A percentile compares a stretch with the other conserved stretches of the same genome.
Evolutionary conservation across 2,797 vertebrate species (phyloP).

Genomic region (Molossus alvarezi): DNA sequence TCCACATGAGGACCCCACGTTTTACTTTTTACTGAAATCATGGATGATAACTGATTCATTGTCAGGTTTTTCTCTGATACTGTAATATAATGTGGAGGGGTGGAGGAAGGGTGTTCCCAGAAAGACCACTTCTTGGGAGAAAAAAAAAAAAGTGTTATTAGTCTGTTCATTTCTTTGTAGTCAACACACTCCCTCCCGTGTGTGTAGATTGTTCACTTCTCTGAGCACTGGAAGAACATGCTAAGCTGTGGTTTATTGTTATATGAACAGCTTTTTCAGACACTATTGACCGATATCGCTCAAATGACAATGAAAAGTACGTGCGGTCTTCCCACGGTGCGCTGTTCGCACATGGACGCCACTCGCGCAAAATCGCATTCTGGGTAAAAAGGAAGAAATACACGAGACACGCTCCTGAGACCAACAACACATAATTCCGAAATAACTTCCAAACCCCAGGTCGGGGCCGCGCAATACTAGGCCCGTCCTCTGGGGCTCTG

Average conservation of each 20-base stretch:
- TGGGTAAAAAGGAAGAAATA: slow-evolving; percentile 62
- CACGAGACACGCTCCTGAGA: slow-evolving; percentile 63
- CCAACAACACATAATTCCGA: slow-evolving; percentile 64
- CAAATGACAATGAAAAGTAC: slow-evolving; percentile 73
- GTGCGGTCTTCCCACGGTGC: background rate
- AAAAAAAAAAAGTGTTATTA: background rate
- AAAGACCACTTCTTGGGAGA: slow-evolving; percentile 8
- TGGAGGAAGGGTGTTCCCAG: too few species aligned
- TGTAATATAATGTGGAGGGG: background rate
- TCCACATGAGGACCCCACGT: background rate
- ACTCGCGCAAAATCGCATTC: slow-evolving; percentile 57
- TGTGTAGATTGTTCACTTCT: background rate
- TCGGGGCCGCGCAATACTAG: background rate
- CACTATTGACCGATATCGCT: slow-evolving; percentile 59
- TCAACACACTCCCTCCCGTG: background rate
- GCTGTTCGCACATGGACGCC: background rate
- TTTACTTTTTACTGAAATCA: slow-evolving; percentile 43
- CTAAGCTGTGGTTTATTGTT: slow-evolving; percentile 62
- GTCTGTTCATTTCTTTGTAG: background rate
- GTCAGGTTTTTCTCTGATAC: background rate
- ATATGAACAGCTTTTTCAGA: slow-evolving; percentile 56
- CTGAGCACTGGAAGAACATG: background rate
- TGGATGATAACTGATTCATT: background rate
- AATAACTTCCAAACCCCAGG: slow-evolving; percentile 58
- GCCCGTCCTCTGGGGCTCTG: background rate